phyloP scores from a whole-genome alignment of 2,888 invertebrate species.

The Clepsis dumicolana region DNA sequence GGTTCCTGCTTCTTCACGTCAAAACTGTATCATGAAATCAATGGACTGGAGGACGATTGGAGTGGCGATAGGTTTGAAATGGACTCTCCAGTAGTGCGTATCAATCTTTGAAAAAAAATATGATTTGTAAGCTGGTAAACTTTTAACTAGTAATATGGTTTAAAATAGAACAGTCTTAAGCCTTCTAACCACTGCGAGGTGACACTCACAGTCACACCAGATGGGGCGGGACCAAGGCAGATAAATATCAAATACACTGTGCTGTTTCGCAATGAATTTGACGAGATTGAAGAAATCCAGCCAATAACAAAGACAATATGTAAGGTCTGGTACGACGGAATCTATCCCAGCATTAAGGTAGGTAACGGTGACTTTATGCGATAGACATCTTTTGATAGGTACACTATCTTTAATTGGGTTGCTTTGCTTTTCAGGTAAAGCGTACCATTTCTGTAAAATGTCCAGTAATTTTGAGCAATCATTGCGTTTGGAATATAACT shows the following conservation, averaged over 20 bases:
- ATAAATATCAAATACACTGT: slow-evolving; percentile 71
- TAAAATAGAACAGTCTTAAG: slow-evolving; percentile 72
- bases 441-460: slow-evolving; percentile 75
- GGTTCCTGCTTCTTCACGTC: slow-evolving; percentile 76
- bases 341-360: slow-evolving; percentile 80
- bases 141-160: not conserved
- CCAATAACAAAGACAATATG: slow-evolving; percentile 71
- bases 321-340: slow-evolving; percentile 79
- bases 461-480: slow-evolving; percentile 77
- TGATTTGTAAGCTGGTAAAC: not conserved
- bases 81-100: slow-evolving; percentile 67
- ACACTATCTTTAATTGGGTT: not conserved
- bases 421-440: slow-evolving; percentile 64
- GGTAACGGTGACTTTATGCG: not conserved
- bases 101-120: not conserved
- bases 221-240: slow-evolving; percentile 73
- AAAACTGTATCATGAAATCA: slow-evolving; percentile 64
- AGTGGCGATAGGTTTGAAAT: slow-evolving; percentile 70
- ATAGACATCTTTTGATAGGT: not conserved
- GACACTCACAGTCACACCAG: slow-evolving; percentile 66
- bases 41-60: slow-evolving; percentile 75
- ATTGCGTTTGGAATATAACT: slow-evolving; percentile 79
- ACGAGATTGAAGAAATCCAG: slow-evolving; percentile 73
- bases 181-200: slow-evolving; percentile 72
- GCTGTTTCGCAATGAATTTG: slow-evolving; percentile 70